Base-by-base conservation (phyloP, 2,113 vertebrate species). In the Cairina moschata region DNA sequence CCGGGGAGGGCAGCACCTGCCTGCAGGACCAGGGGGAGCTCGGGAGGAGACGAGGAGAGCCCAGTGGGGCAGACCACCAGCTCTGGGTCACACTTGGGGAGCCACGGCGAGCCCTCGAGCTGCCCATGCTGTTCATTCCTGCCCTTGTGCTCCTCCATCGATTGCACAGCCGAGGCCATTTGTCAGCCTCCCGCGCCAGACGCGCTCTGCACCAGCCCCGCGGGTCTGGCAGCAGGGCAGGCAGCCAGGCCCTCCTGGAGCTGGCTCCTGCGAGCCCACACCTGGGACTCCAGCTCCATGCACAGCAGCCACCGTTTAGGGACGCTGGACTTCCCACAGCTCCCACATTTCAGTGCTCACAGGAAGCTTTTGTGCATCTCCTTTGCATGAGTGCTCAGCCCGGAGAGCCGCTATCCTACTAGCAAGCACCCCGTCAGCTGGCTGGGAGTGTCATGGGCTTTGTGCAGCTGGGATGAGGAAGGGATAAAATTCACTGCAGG, bases 81-180 rank as follows among this genome's bases (percentile, higher is more conserved):
- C 50, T 34, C 28, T 0, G 1, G 34, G 34, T 12, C 36, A 12
- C 5, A 0, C 40, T 18, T 0, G 0, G 34, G 52, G 55, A 84
- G 60, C 75, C 16, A 5, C 0, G 4, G 50, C 0, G 0, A n/a
- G 76, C 6, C 59, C 88, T 9, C 2, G 31, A 32, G 59, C 48
- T 0, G 15, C 3, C 50, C 29, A n/a, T 20, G 28, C 74, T 1
- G 0, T 1, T 66, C 59, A 0, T 12, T 11, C 3, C 0, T 0
- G 63, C 60, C 65, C 0, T 0, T 28, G 81, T 17, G 16, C 52
- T 66, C 50, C 60, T 44, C 26, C 50, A 1, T 0, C 1, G 58
- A 28, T 9, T 0, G 13, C 7, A 52, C 60, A 77, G 82, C 54
- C 34, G 44, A 15, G 52, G 52, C 77, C 52, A 9, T 65, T 16